Evolutionary conservation across 2,113 vertebrate species (phyloP).

Genomic region (Sebastes schlegelii): DNA sequence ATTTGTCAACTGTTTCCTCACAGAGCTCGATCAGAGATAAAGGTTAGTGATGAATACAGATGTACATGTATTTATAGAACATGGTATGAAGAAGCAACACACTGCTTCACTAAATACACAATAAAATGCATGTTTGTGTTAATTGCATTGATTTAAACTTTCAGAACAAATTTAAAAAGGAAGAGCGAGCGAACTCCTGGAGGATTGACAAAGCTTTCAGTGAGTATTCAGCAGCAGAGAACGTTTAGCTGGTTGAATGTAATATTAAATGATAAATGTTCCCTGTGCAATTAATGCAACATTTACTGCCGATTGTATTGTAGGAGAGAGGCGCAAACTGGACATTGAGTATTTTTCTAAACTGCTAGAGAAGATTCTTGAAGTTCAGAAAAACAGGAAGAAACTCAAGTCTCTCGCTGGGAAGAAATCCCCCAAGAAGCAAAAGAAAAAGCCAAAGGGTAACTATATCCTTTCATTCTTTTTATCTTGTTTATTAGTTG

Average conservation of each 20-base stretch:
- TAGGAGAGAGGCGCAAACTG: conserved; percentile 92
- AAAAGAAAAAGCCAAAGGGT: conserved; percentile 62
- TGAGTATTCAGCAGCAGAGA: conserved; percentile 76
- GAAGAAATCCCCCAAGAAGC: conserved; percentile 53
- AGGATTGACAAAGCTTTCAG: conserved; percentile 98
- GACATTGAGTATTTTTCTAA: conserved; percentile 94
- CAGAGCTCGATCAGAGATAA: conserved; percentile 94
- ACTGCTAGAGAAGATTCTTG: conserved; percentile 90
- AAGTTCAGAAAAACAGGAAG: conserved; percentile 88
- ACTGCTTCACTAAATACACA: neutral
- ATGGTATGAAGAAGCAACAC: neutral
- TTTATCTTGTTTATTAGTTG: neutral
- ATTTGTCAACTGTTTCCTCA: conserved; percentile 97
- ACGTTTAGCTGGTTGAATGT: neutral
- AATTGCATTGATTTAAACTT: conserved; percentile 15
- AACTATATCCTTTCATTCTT: neutral
- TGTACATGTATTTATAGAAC: neutral
- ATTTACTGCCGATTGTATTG: neutral
- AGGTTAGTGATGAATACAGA: conserved; percentile 82
- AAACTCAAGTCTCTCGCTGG: conserved; percentile 68
- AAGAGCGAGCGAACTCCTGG: conserved; percentile 93
- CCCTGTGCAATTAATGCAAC: neutral
- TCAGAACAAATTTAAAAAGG: conserved; percentile 98
- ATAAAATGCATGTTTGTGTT: neutral
- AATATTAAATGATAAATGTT: neutral